Percentiles rank a stretch among this genome's conserved stretches.
Evolutionary conservation across 2,797 vertebrate genomes (phyloP).

Genomic region (Muraenolepis orangiensis): DNA sequence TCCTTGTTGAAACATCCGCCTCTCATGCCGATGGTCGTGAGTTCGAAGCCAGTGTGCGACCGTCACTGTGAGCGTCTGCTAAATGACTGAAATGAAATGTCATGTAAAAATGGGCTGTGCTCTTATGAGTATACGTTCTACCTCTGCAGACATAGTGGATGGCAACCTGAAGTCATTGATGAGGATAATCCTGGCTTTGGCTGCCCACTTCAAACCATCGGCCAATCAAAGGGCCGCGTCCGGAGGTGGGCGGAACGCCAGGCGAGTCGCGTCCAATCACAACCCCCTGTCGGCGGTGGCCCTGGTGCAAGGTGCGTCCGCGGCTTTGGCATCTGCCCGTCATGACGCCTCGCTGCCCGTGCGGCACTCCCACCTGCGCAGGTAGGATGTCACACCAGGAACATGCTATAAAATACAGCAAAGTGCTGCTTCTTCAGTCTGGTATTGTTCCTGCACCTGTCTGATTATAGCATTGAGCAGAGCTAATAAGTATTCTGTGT

Average conservation of each 20-base stretch:
- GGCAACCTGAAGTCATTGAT: conserved; percentile 95
- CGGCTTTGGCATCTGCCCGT: conserved; percentile 82
- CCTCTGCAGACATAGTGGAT: conserved; percentile 86
- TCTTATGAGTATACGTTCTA: neutral
- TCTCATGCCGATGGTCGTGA: too few species aligned
- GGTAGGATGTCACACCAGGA: conserved; percentile 49
- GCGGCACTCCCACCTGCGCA: conserved; percentile 74
- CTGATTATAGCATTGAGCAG: neutral
- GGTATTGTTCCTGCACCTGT: neutral
- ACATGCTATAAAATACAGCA: neutral
- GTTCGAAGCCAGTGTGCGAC: too few species aligned
- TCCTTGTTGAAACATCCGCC: too few species aligned
- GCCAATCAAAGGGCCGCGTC: conserved; percentile 68
- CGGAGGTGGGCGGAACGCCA: conserved; percentile 50
- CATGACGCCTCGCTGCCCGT: conserved; percentile 81
- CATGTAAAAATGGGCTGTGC: neutral
- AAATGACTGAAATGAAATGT: too few species aligned
- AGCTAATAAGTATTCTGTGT: neutral
- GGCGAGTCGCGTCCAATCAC: conserved; percentile 60
- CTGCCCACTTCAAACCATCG: conserved; percentile 93
- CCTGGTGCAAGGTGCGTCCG: conserved; percentile 84
- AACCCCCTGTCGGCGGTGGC: conserved; percentile 86
- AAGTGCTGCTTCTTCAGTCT: neutral
- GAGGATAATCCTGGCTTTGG: conserved; percentile 92
- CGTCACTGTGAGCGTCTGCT: too few species aligned